Evolutionary conservation across 2,797 vertebrate genomes (phyloP).

Genomic region (Macrochelys suwanniensis): DNA sequence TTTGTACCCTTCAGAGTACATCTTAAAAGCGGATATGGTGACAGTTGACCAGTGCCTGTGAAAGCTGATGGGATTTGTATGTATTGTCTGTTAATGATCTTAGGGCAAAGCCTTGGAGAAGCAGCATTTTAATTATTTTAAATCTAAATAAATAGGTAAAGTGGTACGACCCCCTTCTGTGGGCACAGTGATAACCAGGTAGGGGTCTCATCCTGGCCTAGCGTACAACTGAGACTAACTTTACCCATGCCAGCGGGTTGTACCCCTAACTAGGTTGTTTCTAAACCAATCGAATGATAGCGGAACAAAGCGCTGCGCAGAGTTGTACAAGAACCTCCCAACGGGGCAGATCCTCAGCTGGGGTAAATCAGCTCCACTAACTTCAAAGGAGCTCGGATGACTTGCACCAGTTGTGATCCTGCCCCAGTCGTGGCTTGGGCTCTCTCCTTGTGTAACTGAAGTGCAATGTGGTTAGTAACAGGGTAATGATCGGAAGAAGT

Average conservation of each 20-base stretch:
- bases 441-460: not conserved
- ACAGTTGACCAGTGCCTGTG: not conserved
- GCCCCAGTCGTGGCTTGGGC: not conserved
- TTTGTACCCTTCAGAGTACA: too few species aligned
- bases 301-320: not conserved
- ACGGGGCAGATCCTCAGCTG: not conserved
- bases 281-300: not conserved
- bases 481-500: not conserved
- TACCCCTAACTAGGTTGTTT: not conserved
- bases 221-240: not conserved
- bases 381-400: not conserved
- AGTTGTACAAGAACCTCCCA: not conserved
- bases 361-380: accelerated
- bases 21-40: not conserved
- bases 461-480: not conserved
- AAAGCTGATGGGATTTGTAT: not conserved
- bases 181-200: accelerated
- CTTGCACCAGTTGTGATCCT: too few species aligned
- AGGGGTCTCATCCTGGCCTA: not conserved
- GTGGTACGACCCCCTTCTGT: not conserved
- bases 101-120: not conserved
- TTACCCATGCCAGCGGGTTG: not conserved
- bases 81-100: not conserved
- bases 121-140: not conserved
- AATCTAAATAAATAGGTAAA: not conserved